Evolutionary conservation across 2,113 vertebrate species (phyloP), one percentile per base, ranked within the genome.

Genomic region (Lagenorhynchus albirostris): DNA sequence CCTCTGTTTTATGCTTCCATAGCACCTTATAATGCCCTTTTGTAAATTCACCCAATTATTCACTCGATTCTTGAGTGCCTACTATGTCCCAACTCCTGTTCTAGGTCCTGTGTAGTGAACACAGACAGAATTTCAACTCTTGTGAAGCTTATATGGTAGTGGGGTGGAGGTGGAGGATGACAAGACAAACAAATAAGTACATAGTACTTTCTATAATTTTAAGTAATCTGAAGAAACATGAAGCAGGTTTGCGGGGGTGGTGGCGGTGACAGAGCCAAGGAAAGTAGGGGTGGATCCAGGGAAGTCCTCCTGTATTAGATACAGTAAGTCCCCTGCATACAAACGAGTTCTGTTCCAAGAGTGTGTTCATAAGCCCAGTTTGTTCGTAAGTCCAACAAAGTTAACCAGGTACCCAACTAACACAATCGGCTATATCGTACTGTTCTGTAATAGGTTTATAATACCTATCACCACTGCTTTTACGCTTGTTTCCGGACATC

Each of bases 161-260:
- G 20, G 1, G 29, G 1, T 36, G 5, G 23, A 41, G 12, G 31
- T 26, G 26, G 36, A 17, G n/a, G 17, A 1, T 8, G 31, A 60
- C 8, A 50, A 80, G n/a, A 29, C 8, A 50, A 95, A 33, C 44
- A 85, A 21, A 10, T 33, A 44, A 5, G 53, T 53, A 2, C 7
- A 8, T 26, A 13, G 3, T 11, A 21, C 11, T 65, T 47, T 18
- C 29, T 33, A 5, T 29, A 29, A 6, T n/a, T 60, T 18, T 8
- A n/a, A 38, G 18, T 44, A 36, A 5, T 9, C 1, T n/a, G 41
- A 58, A 29, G 82, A 91, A 63, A 36, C 20, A n/a, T 1, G 53
- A 26, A 60, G 25, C 68, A 65, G 25, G 50, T 25, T 67, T 25
- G 31, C 1, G 31, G 36, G n/a, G 20, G 53, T 41, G 41, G 41